These are phyloP conservation scores for Syngnathus typhle DNA, from an alignment of 2,113 vertebrate genomes.

Conservation along the genomic window DNA sequence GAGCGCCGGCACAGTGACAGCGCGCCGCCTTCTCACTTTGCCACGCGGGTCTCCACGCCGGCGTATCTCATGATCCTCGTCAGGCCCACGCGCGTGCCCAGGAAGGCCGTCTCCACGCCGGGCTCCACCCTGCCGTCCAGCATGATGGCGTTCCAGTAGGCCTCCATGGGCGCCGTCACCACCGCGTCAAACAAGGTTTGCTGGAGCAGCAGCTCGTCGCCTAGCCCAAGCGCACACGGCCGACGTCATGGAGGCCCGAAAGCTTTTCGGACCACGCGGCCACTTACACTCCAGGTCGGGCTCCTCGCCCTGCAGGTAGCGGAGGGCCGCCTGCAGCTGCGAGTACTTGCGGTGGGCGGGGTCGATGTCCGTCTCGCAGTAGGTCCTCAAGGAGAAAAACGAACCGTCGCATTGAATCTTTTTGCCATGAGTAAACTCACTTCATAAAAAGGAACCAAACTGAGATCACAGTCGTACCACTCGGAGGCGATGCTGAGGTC, in stretches of 20 bases:
- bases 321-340: slow-evolving; percentile 83
- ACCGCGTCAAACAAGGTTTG: slow-evolving; percentile 87
- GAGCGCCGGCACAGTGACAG: too few species aligned
- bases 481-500: slow-evolving; percentile 83
- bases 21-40: slow-evolving; percentile 67
- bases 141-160: slow-evolving; percentile 88
- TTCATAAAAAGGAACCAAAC: too few species aligned
- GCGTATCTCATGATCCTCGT: slow-evolving; percentile 78
- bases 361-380: slow-evolving; percentile 90
- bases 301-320: slow-evolving; percentile 82
- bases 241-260: not conserved
- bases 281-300: slow-evolving; percentile 83
- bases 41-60: slow-evolving; percentile 78
- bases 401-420: too few species aligned
- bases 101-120: slow-evolving; percentile 80
- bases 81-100: slow-evolving; percentile 87
- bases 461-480: slow-evolving; percentile 69
- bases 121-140: slow-evolving; percentile 76
- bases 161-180: slow-evolving; percentile 90
- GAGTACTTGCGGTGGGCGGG: slow-evolving; percentile 83
- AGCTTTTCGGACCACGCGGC: too few species aligned
- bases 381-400: slow-evolving; percentile 74
- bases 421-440: not conserved
- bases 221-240: slow-evolving; percentile 53
- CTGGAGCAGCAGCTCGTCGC: slow-evolving; percentile 84